These are phyloP conservation scores for Darevskia nairensis DNA, from an alignment of 2,797 vertebrate species.

Conservation along the genomic window DNA sequence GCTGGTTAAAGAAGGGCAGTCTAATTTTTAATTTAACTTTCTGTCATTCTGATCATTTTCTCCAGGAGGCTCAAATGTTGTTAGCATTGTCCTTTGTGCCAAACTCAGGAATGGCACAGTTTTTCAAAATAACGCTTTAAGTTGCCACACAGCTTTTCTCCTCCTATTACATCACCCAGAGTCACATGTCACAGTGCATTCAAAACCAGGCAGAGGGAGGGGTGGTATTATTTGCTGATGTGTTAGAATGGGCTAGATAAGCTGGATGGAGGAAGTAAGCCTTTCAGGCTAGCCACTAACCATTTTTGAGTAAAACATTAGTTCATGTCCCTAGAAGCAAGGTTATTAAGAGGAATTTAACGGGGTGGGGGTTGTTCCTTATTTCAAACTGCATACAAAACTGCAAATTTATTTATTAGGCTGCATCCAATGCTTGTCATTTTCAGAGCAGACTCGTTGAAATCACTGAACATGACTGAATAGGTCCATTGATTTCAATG, in stretches of 20 bases:
- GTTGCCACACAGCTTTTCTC: constrained; percentile 72
- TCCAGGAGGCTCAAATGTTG: constrained; percentile 59
- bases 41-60: constrained; percentile 73
- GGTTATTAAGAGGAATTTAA: neutral
- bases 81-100: constrained; percentile 67
- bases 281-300: constrained; percentile 55
- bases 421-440: neutral
- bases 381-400: neutral
- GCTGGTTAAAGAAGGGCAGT: constrained; percentile 67
- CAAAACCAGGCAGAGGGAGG: constrained; percentile 51
- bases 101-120: constrained; percentile 66
- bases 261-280: constrained; percentile 63
- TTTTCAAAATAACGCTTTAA: constrained; percentile 69
- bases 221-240: constrained; percentile 65
- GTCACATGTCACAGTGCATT: constrained; percentile 73
- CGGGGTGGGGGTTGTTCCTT: too few species aligned
- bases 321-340: neutral
- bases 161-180: constrained; percentile 69
- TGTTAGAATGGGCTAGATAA: constrained; percentile 67
- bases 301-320: constrained; percentile 51
- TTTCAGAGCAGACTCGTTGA: too few species aligned
- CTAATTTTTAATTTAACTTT: constrained; percentile 75
- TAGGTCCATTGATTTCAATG: too few species aligned
- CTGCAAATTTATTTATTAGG: neutral
- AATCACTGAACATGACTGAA: too few species aligned